Evolutionary conservation across 2,113 vertebrate genomes (phyloP).

Genomic region (Tringa solitaria): DNA sequence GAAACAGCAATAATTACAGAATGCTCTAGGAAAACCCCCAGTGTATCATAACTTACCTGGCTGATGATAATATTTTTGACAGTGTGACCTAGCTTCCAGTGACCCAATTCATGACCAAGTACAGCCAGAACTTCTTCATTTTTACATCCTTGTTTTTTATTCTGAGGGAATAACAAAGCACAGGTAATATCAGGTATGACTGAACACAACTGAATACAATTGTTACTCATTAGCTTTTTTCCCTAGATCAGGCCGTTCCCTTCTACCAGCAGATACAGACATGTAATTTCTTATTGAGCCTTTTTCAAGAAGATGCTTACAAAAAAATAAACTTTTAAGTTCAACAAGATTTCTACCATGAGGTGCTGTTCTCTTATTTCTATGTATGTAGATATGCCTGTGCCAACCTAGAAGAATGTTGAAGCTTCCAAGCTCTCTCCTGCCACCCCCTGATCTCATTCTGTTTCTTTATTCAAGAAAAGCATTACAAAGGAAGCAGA

Average conservation of each 20-base stretch:
- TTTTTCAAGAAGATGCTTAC: not conserved
- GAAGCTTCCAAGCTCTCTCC: not conserved
- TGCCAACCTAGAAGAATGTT: not conserved
- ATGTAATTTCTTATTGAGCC: not conserved
- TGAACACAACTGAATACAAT: not conserved
- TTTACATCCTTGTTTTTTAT: conserved; percentile 97
- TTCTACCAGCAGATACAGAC: not conserved
- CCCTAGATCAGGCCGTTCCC: not conserved
- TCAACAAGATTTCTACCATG: not conserved
- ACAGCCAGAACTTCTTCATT: conserved; percentile 95
- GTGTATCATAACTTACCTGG: conserved; percentile 80
- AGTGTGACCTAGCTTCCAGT: conserved; percentile 98
- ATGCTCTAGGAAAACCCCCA: not conserved
- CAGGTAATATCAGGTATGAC: not conserved
- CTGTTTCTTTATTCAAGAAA: not conserved
- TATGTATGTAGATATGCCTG: not conserved
- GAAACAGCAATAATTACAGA: not conserved
- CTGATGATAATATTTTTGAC: conserved; percentile 97
- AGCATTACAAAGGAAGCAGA: not conserved
- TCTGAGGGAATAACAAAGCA: conserved; percentile 69
- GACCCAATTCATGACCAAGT: conserved; percentile 94
- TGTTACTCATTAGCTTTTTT: not conserved
- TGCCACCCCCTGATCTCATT: not conserved
- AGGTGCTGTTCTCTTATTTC: not conserved
- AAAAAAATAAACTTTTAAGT: not conserved